Evolutionary conservation across 2,888 invertebrate genomes (phyloP), one percentile per base, ranked within the genome.

Genomic region (Athalia circularis): DNA sequence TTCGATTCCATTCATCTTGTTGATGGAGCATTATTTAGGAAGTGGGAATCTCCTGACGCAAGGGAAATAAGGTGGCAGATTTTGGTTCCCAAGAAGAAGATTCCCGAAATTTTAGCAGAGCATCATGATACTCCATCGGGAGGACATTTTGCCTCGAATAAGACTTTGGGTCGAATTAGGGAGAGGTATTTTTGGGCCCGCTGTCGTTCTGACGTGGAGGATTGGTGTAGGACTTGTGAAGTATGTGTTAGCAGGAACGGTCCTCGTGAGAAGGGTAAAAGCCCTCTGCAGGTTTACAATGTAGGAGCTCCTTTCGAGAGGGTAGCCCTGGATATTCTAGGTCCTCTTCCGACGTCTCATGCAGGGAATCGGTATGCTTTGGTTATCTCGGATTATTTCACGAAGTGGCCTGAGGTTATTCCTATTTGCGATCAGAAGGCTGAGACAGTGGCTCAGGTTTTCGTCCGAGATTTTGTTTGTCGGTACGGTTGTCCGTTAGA

Each of bases 391-490:
- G 81, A 81, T 54, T 83, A 85, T 59, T 84, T 86, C 45, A 85
- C 81, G 11, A 83, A 84, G 61, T 86, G 84, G 84, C 80, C 81
- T 3, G 85, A 86, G 79, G 84, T 80, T 9, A 83, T 85, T 43
- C 82, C 88, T 5, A 65, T 89, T 7, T 85, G 84, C 0, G 84
- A 88, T 65, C 85, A 86, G 43, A 83, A 83, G 68, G 83, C 88
- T 0, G 80, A 80, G 6, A 87, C 87, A 0, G 81, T 29, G 29
- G 29, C 29, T 29, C 29, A 29, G 29, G 29, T 29, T 29, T 29
- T 29, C 29, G 29, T 29, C 29, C 29, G 29, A 29, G 29, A 29
- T 29, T 29, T 29, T 29, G 29, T 29, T 29, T 29, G 29, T 29
- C 72, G 81, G 57, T 83, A 80, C 52, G 84, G 84, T 15, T 68